Evolutionary conservation across 2,113 vertebrate genomes (phyloP), one percentile per base, ranked within the genome.

Genomic region (Albula glossodonta): DNA sequence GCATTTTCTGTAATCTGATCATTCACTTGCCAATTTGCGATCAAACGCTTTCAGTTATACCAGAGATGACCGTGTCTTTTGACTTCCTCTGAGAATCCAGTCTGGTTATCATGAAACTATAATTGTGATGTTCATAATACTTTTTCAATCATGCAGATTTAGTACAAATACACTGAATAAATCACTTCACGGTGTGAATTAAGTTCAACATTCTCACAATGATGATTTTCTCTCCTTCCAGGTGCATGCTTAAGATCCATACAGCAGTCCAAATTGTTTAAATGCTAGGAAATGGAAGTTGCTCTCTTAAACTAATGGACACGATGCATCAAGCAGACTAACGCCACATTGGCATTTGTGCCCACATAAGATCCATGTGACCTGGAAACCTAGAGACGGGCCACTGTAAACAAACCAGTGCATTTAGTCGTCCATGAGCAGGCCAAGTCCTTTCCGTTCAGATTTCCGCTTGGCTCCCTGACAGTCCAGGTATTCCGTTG

Each of bases 341-440:
- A 91, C 81, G 81, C 80, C 77, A 70, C 87, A 86, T n/a, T n/a
- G 3, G 25, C 78, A 83, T 81, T 57, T 87, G 51, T 60, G 79
- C 51, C 41, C 13, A 66, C 83, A 31, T 17, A 79, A 84, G 74
- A 41, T 41, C 82, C 70, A 82, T 86, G 87, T 83, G 82, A 87
- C 86, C 85, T 81, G 83, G 80, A 88, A 88, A 88, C 85, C 52
- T 80, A 81, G 87, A 93, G 93, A 90, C 80, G 60, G 85, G 88
- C 86, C 88, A 93, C 88, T 89, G 91, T 92, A 95, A 96, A 94
- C 94, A 94, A 93, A 95, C 94, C 92, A 91, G 93, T 92, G 93
- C 93, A 93, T 95, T 94, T 94, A 94, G 95, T 95, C 93, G 91
- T 91, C 88, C 88, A 90, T 91, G 84, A 74, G 78, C 78, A n/a